These are phyloP conservation scores for Istiophorus platypterus DNA, from an alignment of 2,113 vertebrate species.

Conservation along the genomic window DNA sequence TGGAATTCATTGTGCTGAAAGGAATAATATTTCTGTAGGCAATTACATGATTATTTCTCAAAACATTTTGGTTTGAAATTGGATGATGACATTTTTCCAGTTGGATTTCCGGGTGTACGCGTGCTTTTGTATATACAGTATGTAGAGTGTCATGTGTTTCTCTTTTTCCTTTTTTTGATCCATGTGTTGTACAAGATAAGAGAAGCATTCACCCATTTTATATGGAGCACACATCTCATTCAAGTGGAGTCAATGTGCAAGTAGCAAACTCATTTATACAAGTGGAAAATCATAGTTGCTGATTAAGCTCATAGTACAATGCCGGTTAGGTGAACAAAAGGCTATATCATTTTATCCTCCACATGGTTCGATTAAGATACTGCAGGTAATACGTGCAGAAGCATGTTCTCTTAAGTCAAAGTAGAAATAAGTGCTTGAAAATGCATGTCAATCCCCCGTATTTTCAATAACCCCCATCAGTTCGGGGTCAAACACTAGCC, in stretches of 20 bases:
- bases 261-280: not conserved
- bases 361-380: not conserved
- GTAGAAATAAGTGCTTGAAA: not conserved
- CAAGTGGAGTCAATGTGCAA: not conserved
- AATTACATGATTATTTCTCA: not conserved
- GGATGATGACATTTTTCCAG: not conserved
- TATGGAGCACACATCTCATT: not conserved
- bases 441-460: not conserved
- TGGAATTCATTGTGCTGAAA: slow-evolving; percentile 4
- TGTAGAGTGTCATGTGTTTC: not conserved
- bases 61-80: not conserved
- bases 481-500: not conserved
- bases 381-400: not conserved
- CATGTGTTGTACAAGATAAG: not conserved
- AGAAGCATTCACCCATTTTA: not conserved
- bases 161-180: not conserved
- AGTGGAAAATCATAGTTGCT: not conserved
- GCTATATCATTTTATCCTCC: not conserved
- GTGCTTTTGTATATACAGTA: not conserved
- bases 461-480: not conserved
- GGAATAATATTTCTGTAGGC: not conserved
- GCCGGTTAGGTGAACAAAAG: not conserved
- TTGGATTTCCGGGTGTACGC: not conserved
- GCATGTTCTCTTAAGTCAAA: too few species aligned
- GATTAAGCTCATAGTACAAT: not conserved